Evolutionary conservation across 2,113 vertebrate genomes (phyloP), one percentile per base, ranked within the genome.

Genomic region (Nothoprocta pentlandii): DNA sequence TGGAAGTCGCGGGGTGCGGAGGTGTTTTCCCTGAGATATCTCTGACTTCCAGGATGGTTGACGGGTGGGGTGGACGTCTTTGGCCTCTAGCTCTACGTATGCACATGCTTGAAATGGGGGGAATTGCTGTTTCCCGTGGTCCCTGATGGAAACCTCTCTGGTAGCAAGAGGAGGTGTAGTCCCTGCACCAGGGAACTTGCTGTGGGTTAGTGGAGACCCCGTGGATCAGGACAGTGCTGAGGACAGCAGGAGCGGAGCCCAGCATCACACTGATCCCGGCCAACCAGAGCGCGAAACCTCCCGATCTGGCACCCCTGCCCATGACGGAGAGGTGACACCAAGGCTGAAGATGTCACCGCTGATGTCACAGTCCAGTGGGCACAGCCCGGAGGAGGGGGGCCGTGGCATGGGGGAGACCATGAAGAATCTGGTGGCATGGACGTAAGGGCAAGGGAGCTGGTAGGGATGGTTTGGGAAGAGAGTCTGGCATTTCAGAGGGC

Each of bases 41-140:
- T 44, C 44, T 44, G 61, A 20, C 12, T 46, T 23, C 56, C 46
- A n/a, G 39, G 5, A 47, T 2, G 32, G 25, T 17, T 0, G 6
- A 74, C 66, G 3, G 16, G 5, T 8, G 8, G 46, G 9, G 6
- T 8, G 8, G 16, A 8, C 9, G 20, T 25, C 22, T 1, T 5
- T n/a, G 47, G 14, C 21, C 26, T 53, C 51, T 25, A 36, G 28
- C n/a, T 67, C 28, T 8, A 1, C 4, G 1, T 8, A 12, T 9
- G 21, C 28, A 42, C 12, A 1, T 9, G 49, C 51, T 15, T 53
- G 44, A 58, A 28, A 12, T 9, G n/a, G 13, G 5, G 2, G 8
- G 14, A 7, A 2, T 21, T 54, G 28, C 58, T 49, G 49, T 49
- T 49, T 17, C 8, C 54, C 9, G 17, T 32, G 54, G 54, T 32